phyloP scores from a whole-genome alignment of 64 coral and sea anemone species.

The Pachyseris speciosa region DNA sequence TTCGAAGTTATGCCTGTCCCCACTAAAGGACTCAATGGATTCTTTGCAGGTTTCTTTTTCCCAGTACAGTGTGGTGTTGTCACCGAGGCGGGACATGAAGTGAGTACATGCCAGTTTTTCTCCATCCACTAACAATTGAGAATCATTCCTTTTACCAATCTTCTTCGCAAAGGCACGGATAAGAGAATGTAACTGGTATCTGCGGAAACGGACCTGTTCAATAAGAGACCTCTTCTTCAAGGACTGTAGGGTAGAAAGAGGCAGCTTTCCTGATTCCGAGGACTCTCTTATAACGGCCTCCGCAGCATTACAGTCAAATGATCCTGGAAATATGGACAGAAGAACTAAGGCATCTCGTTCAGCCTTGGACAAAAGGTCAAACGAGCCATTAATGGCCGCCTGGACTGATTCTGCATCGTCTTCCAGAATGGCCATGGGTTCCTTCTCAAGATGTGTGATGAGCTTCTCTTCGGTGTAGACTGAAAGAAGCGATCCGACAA shows the following conservation, averaged over 20 bases:
- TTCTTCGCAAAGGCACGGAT: conserved; percentile 15
- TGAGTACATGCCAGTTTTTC: conserved; percentile 18
- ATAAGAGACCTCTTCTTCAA: conserved; percentile 24
- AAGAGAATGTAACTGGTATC: conserved; percentile 38
- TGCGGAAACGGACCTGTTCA: neutral
- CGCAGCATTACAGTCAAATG: conserved; percentile 48
- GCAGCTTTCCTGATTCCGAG: neutral
- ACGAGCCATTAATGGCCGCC: conserved; percentile 6
- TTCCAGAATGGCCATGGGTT: neutral
- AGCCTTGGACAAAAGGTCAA: neutral
- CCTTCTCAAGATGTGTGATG: neutral
- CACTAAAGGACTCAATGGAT: conserved; percentile 21
- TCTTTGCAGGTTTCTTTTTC: conserved; percentile 16
- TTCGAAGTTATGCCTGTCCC: conserved; percentile 31
- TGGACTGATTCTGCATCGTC: neutral
- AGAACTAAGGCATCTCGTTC: neutral
- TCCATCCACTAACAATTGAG: neutral
- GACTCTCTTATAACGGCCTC: neutral
- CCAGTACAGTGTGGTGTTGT: neutral
- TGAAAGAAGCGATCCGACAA: conserved; percentile 30
- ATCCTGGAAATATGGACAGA: conserved; percentile 21
- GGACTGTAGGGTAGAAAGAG: neutral
- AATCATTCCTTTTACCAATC: neutral
- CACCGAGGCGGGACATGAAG: neutral
- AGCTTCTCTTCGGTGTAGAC: neutral